phyloP scores from a whole-genome alignment of 2,888 invertebrate genomes.

The Lochmaea capreae region DNA sequence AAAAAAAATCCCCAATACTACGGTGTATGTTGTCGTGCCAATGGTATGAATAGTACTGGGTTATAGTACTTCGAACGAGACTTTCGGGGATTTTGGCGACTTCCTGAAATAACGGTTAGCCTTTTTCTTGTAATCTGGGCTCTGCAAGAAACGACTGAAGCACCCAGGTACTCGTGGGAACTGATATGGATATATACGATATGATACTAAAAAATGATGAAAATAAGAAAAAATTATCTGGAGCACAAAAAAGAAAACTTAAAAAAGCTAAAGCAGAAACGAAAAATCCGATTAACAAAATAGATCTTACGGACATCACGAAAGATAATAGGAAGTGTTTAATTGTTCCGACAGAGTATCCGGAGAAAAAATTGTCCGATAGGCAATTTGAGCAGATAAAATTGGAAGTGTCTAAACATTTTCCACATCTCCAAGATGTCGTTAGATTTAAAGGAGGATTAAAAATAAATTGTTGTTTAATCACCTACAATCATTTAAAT shows the following conservation, averaged over 20 bases:
- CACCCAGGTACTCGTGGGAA: conserved; percentile 29
- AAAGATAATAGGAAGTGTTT: not conserved
- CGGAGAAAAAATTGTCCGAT: conserved; percentile 15
- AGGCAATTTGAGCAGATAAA: conserved; percentile 15
- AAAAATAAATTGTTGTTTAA: conserved; percentile 8
- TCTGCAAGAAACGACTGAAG: conserved; percentile 27
- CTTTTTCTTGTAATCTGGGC: conserved; percentile 29
- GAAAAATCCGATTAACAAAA: not conserved
- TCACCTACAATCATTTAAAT: conserved; percentile 11
- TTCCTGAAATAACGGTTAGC: conserved; percentile 20
- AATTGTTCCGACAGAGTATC: conserved; percentile 23
- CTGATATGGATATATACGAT: conserved; percentile 21
- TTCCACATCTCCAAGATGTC: conserved; percentile 3
- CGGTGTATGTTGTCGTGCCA: conserved; percentile 37
- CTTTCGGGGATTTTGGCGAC: conserved; percentile 25
- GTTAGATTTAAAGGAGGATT: conserved; percentile 25
- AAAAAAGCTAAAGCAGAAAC: conserved; percentile 18
- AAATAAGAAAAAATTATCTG: conserved; percentile 18
- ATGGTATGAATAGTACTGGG: conserved; percentile 30
- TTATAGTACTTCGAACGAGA: conserved; percentile 26
- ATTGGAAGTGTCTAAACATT: not conserved
- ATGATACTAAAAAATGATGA: not conserved
- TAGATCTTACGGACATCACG: not conserved
- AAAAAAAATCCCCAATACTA: conserved; percentile 33
- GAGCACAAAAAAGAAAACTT: conserved; percentile 29